These are phyloP conservation scores for Cirrhinus molitorella DNA, from an alignment of 2,797 vertebrate genomes.

Conservation along the genomic window DNA sequence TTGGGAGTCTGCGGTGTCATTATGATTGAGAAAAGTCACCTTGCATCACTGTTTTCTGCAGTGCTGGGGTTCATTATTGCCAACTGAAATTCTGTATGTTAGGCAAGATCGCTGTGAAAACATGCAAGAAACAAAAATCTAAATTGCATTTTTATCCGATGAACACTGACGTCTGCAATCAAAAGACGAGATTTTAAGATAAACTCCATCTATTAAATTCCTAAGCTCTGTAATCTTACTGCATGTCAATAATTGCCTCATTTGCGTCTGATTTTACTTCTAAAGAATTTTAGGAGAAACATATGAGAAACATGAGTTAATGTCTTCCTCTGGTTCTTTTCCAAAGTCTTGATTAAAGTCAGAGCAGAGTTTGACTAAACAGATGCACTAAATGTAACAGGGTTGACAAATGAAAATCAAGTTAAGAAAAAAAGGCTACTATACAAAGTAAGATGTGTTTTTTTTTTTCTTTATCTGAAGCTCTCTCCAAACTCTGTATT, in stretches of 20 bases:
- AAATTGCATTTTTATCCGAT: neutral
- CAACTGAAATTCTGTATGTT: constrained; percentile 42
- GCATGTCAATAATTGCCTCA: neutral
- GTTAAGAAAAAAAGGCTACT: neutral
- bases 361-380: neutral
- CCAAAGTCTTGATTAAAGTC: constrained; percentile 7
- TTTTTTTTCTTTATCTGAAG: neutral
- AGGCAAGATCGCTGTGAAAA: constrained; percentile 6
- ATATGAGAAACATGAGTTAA: neutral
- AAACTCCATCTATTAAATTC: neutral
- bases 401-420: constrained; percentile 1
- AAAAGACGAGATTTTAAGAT: neutral
- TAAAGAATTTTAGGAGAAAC: neutral
- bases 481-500: neutral
- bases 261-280: neutral
- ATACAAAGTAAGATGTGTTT: neutral
- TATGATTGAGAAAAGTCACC: constrained; percentile 20
- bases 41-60: constrained; percentile 26
- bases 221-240: neutral
- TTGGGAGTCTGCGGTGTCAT: constrained; percentile 44
- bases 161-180: neutral
- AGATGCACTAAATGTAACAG: neutral
- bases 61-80: neutral
- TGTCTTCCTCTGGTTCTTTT: neutral
- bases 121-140: neutral